phyloP scores from a whole-genome alignment of 2,113 vertebrate genomes.

The Saimiri boliviensis region DNA sequence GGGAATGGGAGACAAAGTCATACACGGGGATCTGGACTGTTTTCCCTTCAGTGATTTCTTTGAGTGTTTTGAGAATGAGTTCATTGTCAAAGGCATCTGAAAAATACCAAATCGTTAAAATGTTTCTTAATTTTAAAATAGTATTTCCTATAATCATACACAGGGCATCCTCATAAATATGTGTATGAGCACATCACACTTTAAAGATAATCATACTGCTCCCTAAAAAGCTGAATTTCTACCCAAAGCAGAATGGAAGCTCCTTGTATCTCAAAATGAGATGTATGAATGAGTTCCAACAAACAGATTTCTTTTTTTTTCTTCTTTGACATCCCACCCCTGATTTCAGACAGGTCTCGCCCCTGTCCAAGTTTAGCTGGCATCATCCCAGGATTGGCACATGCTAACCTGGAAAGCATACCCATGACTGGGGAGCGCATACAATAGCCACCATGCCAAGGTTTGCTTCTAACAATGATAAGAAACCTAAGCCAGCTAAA shows the following conservation, averaged over 20 bases:
- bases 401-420: background rate
- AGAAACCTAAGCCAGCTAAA: background rate
- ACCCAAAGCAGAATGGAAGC: background rate
- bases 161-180: background rate
- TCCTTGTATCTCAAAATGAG: background rate
- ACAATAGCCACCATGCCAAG: background rate
- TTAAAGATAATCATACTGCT: background rate
- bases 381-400: background rate
- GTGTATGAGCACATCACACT: fast-evolving
- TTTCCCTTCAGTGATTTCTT: constrained; percentile 92
- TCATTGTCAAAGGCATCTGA: constrained; percentile 98
- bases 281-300: background rate
- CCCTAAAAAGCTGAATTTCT: background rate
- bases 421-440: fast-evolving
- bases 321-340: background rate
- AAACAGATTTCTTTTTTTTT: background rate
- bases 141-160: too few relatives aligned
- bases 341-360: background rate
- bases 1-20: constrained; percentile 97
- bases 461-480: background rate
- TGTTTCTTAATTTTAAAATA: background rate
- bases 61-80: constrained; percentile 93
- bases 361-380: background rate
- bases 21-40: constrained; percentile 97
- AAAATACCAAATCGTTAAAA: constrained; percentile 7